Base-by-base conservation (phyloP, 2,888 invertebrate genomes). In the Elgonia sp. region DNA sequence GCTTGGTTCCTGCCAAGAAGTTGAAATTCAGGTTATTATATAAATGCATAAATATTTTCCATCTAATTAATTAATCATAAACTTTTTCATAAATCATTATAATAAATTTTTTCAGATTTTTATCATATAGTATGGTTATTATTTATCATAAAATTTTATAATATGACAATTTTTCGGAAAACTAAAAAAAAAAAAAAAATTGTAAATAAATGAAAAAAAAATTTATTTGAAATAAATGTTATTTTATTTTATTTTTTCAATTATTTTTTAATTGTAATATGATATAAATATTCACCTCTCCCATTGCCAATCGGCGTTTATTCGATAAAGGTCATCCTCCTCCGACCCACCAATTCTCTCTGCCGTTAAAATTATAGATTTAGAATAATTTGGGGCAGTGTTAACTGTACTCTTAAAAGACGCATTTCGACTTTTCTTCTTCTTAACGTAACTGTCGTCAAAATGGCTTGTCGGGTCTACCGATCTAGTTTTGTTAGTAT, bases 291-390 rank as follows among this genome's bases (percentile, higher is more conserved):
- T 70, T 77, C 63, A 87, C 87, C 87, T 84, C 55, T 84, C 75
- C 84, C 80, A 84, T 40, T 76, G 75, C 87, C 84, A 87, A 29
- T 87, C 81, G 4, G 80, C 42, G 39, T 84, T 86, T 29, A 63
- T n/a, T 1, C 10, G 72, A 72, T 81, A 76, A 60, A 70, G 62
- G 42, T 76, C 80, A 46, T 69, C 80, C 18, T 76, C 84, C 0
- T 81, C 81, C 10, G 70, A 50, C 50, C 57, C 69, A 53, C 63
- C 67, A n/a, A 72, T 87, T 57, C 60, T 75, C 39, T 84, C 87
- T 80, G 79, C 81, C 42, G 79, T 79, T 72, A 79, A 87, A 83
- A 83, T 77, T 18, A 77, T 42, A 79, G 69, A 62, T 86, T 75
- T 81, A 80, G 63, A 81, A 75, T 76, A 76, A 62, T 86, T 18